Evolutionary conservation across 2,113 vertebrate genomes (phyloP), one percentile per base, ranked within the genome.

Genomic region (Cranoglanis bouderius): DNA sequence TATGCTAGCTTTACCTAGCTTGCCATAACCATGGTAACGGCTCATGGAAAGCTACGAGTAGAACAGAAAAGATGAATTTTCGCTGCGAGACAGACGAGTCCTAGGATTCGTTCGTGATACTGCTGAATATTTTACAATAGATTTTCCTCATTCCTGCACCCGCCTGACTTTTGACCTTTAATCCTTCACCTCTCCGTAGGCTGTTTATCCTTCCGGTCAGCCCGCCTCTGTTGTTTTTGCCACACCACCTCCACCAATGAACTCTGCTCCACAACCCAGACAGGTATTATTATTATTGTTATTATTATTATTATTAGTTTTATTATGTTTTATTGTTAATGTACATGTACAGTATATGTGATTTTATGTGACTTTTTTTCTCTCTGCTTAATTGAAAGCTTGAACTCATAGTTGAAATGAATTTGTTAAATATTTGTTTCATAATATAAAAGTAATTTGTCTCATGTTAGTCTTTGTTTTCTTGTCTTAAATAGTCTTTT

Each of bases 161-260:
- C 89, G 63, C 78, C 7, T 53, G 0, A 88, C 43, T 32, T 51
- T 43, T 87, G 4, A n/a, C 86, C 24, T 43, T 51, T 85, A 2
- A n/a, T 26, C 38, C 75, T 67, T 87, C 19, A 24, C 55, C 55
- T 57, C 29, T 90, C 82, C 77, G 92, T 90, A 98, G 97, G 95
- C 97, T 88, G 95, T 97, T 4, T 99, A 97, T 95, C 96, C 97
- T 94, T 96, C 97, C 86, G 97, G 96, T 94, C 98, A 98, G 94
- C 93, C 95, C 90, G 92, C 97, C 93, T 97, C 98, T 95, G 97
- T 99, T 94, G 98, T 99, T 94, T 98, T 97, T 95, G 96, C 97
- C 88, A 95, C 96, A 94, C 96, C 95, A 94, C 95, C 96, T 94
- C 97, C 97, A 96, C 98, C 97, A 97, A 99, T 99, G 98, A 99